Evolutionary conservation across 2,888 invertebrate genomes (phyloP).

Genomic region (Lottia scabra): DNA sequence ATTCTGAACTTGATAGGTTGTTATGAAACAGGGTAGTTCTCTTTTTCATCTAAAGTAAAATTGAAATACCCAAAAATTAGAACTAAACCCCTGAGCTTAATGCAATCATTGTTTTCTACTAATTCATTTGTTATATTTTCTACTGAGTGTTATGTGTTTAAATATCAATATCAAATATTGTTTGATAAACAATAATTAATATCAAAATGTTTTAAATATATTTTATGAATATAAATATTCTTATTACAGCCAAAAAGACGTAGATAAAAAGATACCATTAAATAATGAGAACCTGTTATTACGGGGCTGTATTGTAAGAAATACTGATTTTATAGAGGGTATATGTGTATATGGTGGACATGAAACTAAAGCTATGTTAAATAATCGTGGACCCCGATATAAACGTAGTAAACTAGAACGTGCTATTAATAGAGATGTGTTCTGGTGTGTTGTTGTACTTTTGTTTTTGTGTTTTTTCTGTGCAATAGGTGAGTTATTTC

Average conservation of each 20-base stretch:
- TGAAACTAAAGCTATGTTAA: slow-evolving; percentile 97
- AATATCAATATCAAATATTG: too few relatives aligned
- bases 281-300: slow-evolving; percentile 89
- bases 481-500: slow-evolving; percentile 81
- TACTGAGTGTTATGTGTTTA: too few relatives aligned
- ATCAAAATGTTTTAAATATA: too few relatives aligned
- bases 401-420: slow-evolving; percentile 92
- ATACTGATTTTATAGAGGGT: slow-evolving; percentile 96
- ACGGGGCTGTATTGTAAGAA: slow-evolving; percentile 93
- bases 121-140: too few relatives aligned
- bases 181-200: too few relatives aligned
- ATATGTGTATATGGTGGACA: slow-evolving; percentile 97
- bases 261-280: slow-evolving; percentile 47
- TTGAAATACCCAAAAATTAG: too few relatives aligned
- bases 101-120: too few relatives aligned
- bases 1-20: too few relatives aligned
- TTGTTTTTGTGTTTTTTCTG: slow-evolving; percentile 90
- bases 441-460: slow-evolving; percentile 95
- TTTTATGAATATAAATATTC: neutral
- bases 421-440: slow-evolving; percentile 94
- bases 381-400: slow-evolving; percentile 94
- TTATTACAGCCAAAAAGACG: slow-evolving; percentile 73
- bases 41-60: too few relatives aligned
- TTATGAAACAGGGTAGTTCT: too few relatives aligned
- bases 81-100: too few relatives aligned